Evolutionary conservation across 2,113 vertebrate species (phyloP), one percentile per base, ranked within the genome.

Genomic region (Centropus unirufus): DNA sequence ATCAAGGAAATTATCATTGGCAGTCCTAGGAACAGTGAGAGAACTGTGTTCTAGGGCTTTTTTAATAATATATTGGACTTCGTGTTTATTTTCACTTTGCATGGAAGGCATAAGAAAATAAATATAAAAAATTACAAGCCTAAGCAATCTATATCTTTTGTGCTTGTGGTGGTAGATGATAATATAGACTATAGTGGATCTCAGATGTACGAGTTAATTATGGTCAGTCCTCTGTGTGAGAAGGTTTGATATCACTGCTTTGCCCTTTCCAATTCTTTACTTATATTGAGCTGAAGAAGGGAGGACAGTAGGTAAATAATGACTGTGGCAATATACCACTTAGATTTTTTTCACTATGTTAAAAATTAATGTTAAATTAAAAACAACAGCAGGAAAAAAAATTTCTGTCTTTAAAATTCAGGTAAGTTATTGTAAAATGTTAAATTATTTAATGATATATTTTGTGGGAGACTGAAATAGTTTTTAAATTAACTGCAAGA

Each of bases 401-500:
- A 13, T 90, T 89, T 73, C 55, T 89, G 26, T 73, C 34, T 87
- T 63, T 57, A 81, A 66, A 89, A 85, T 73, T 68, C 57, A 86
- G 44, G 36, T 83, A 34, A 81, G 36, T 77, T 90, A 13, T 63
- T 95, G 36, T 66, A 68, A 83, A 34, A 23, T 74, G 20, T 87
- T 91, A 68, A 83, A 79, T 95, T 70, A 86, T 92, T 73, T 82
- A 83, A 84, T 74, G 46, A 30, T 9, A 6, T 87, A 22, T 63
- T 83, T 92, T 91, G 62, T 26, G 73, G 67, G 59, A 30, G 47
- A 54, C 68, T 96, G 57, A 92, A 93, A 61, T 59, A 51, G 61
- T 61, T 77, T 70, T 55, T 83, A 91, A 87, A 75, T 90, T 79
- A 87, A 77, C 58, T 74, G 95, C 46, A 84, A 85, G 57, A 66